phyloP scores from a whole-genome alignment of 2,797 vertebrate species.

The Melanotaenia nigrans region DNA sequence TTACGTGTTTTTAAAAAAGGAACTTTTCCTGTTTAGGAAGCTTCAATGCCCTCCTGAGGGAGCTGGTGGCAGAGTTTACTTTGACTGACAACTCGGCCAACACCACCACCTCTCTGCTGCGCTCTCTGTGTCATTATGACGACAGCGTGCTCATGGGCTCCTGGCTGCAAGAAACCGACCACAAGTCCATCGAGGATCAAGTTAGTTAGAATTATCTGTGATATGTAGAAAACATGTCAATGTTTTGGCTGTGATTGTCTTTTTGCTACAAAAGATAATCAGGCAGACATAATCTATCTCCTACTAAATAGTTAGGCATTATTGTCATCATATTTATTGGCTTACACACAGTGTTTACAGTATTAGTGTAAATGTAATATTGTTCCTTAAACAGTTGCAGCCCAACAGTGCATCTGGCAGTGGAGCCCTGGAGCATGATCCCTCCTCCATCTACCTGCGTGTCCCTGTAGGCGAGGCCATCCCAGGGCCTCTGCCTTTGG shows the following conservation, averaged over 20 bases:
- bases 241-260: neutral
- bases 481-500: slow-evolving; percentile 94
- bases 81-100: slow-evolving; percentile 98
- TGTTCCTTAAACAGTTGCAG: slow-evolving; percentile 85
- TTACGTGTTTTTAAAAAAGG: slow-evolving; percentile 16
- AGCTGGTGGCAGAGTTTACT: slow-evolving; percentile 98
- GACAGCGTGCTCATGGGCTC: slow-evolving; percentile 98
- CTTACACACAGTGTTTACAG: neutral
- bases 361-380: slow-evolving; percentile 6
- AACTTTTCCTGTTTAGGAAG: slow-evolving; percentile 83
- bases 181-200: slow-evolving; percentile 99
- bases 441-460: slow-evolving; percentile 97
- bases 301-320: neutral
- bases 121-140: slow-evolving; percentile 97
- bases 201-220: slow-evolving; percentile 69
- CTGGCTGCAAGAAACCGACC: slow-evolving; percentile 98
- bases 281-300: neutral
- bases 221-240: neutral
- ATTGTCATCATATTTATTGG: neutral
- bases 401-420: slow-evolving; percentile 98
- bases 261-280: neutral
- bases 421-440: slow-evolving; percentile 96
- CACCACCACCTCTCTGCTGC: slow-evolving; percentile 95
- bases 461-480: slow-evolving; percentile 94
- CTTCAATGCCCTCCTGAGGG: slow-evolving; percentile 95